A percentile compares a stretch with the other conserved stretches of the same genome.
phyloP scores from a whole-genome alignment of 92 coral and sea anemone genomes.

The Zoanthus sansibaricus region DNA sequence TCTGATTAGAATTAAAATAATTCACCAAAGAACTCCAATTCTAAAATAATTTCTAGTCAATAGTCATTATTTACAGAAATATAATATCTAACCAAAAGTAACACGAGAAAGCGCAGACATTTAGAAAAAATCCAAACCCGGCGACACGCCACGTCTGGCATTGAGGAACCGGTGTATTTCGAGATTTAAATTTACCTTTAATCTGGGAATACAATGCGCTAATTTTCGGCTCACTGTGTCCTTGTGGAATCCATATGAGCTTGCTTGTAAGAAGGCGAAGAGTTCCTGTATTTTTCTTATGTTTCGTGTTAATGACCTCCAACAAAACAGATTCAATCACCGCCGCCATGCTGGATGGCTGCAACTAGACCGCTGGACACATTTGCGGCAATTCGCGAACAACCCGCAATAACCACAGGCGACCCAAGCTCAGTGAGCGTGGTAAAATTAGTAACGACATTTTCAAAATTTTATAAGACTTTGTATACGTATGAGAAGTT shows the following conservation, averaged over 20 bases:
- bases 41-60: not conserved
- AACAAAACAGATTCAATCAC: constrained; percentile 73
- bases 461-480: too few species aligned
- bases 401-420: not conserved
- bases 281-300: constrained; percentile 85
- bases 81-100: not conserved
- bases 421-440: too few species aligned
- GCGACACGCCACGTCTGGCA: not conserved
- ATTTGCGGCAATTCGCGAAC: not conserved
- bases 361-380: constrained; percentile 47
- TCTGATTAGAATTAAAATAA: not conserved
- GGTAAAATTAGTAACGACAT: too few species aligned
- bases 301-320: constrained; percentile 85
- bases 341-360: constrained; percentile 95
- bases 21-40: too few species aligned
- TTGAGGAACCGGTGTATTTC: not conserved
- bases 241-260: constrained; percentile 84
- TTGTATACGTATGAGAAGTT: too few species aligned
- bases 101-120: not conserved
- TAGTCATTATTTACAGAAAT: not conserved
- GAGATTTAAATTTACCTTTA: constrained; percentile 73
- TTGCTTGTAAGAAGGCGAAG: constrained; percentile 85
- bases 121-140: not conserved
- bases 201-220: constrained; percentile 90
- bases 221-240: constrained; percentile 78